Conservation (phyloP, 2,888 invertebrate species). For the Agriopis marginaria region DNA sequence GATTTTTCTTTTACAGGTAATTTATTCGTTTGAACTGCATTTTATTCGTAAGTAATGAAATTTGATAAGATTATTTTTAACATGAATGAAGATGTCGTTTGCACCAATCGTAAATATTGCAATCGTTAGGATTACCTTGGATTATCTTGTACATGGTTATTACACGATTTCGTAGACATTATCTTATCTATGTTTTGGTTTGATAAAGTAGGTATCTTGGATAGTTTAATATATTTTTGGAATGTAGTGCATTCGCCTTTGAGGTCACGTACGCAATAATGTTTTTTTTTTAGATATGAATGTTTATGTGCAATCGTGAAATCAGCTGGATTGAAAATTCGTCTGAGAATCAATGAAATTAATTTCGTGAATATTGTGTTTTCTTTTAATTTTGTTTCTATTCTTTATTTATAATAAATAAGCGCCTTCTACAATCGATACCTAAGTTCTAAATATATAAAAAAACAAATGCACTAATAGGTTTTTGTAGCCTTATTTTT, state of each 20-base stretch:
- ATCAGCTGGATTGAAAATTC: too few relatives aligned
- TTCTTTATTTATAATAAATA: too few relatives aligned
- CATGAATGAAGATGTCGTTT: not conserved
- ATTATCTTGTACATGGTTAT: not conserved
- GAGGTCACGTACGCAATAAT: slow-evolving; percentile 30
- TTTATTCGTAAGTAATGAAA: slow-evolving; percentile 6
- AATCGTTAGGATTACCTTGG: slow-evolving; percentile 10
- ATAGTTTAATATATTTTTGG: slow-evolving; percentile 15
- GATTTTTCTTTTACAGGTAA: slow-evolving; percentile 51
- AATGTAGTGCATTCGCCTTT: slow-evolving; percentile 18
- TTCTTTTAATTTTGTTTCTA: too few relatives aligned
- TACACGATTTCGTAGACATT: slow-evolving; percentile 11
- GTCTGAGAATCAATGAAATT: too few relatives aligned
- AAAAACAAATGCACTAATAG: too few relatives aligned
- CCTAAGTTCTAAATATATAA: too few relatives aligned
- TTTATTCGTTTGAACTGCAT: not conserved
- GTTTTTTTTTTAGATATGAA: too few relatives aligned
- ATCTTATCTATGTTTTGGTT: slow-evolving; percentile 29
- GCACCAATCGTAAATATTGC: slow-evolving; percentile 2
- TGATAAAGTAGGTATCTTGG: slow-evolving; percentile 9
- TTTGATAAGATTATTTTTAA: slow-evolving; percentile 5
- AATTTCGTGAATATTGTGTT: too few relatives aligned
- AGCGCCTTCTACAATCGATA: too few relatives aligned
- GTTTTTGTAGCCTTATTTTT: too few relatives aligned
- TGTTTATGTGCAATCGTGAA: too few relatives aligned